Percentiles rank a stretch among this genome's conserved stretches.
Evolutionary conservation across 92 coral and sea anemone genomes (phyloP).

Genomic region (Nematostella vectensis): DNA sequence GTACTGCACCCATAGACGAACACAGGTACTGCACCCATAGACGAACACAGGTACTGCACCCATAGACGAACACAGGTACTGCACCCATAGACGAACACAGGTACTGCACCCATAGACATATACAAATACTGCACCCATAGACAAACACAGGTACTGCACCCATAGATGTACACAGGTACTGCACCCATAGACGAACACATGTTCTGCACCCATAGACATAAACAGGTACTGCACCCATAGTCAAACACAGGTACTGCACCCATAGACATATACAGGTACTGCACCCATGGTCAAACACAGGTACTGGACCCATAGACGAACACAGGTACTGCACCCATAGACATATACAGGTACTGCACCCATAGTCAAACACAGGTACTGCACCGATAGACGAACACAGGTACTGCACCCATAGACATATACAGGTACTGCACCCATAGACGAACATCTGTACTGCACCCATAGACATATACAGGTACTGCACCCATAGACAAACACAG

Average conservation of each 20-base stretch:
- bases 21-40: slow-evolving; percentile 68
- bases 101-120: slow-evolving; percentile 78
- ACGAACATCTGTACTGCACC: no score
- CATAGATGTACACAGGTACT: not conserved
- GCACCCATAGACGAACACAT: no score
- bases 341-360: no score
- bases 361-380: slow-evolving; percentile 73
- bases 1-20: slow-evolving; percentile 77
- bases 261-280: not conserved
- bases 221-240: slow-evolving; percentile 68
- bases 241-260: slow-evolving; percentile 27
- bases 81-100: no score
- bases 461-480: slow-evolving; percentile 74
- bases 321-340: not conserved
- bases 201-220: slow-evolving; percentile 78
- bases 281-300: slow-evolving; percentile 14
- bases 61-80: not conserved
- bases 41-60: slow-evolving; percentile 28
- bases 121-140: slow-evolving; percentile 67
- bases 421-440: not conserved
- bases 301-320: slow-evolving; percentile 3
- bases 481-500: slow-evolving; percentile 50
- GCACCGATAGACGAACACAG: slow-evolving; percentile 50
- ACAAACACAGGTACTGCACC: slow-evolving; percentile 26
- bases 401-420: slow-evolving; percentile 2